Conservation (phyloP, 2,888 invertebrate genomes). For the Myopa testacea region DNA sequence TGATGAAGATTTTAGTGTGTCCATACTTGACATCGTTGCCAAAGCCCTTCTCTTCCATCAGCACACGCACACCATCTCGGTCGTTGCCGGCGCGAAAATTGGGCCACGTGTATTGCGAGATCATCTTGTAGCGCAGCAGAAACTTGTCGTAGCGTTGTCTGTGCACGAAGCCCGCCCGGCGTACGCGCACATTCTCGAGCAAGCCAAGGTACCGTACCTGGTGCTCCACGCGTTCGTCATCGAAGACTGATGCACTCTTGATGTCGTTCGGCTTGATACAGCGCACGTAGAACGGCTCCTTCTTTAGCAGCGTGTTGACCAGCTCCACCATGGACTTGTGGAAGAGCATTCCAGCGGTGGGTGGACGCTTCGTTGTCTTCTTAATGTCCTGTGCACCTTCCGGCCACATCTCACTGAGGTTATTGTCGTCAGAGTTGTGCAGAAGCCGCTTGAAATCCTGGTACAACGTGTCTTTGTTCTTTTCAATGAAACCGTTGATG, state of each 20-base stretch:
- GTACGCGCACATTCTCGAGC: constrained; percentile 94
- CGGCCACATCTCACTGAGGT: constrained; percentile 93
- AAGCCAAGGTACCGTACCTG: constrained; percentile 83
- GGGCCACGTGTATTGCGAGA: constrained; percentile 96
- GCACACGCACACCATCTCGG: constrained; percentile 85
- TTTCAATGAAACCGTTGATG: constrained; percentile 92
- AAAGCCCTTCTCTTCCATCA: constrained; percentile 84
- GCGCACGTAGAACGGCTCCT: constrained; percentile 96
- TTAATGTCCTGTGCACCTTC: constrained; percentile 93
- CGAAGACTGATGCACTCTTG: constrained; percentile 88
- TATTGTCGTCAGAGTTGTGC: constrained; percentile 82
- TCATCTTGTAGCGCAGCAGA: constrained; percentile 96
- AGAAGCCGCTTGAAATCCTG: constrained; percentile 96
- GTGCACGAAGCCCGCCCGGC: constrained; percentile 97
- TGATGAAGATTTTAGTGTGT: constrained; percentile 94
- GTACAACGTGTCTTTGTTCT: constrained; percentile 96
- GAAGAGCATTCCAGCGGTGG: constrained; percentile 94
- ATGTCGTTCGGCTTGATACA: constrained; percentile 98
- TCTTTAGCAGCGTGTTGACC: constrained; percentile 87
- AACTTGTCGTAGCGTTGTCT: constrained; percentile 94
- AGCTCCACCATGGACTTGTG: constrained; percentile 94
- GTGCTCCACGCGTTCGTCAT: constrained; percentile 77
- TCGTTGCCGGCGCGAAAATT: constrained; percentile 85
- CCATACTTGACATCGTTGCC: constrained; percentile 91
- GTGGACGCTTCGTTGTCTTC: constrained; percentile 93